Conservation (phyloP, 2,113 vertebrate genomes). For the Anoura caudifer region DNA sequence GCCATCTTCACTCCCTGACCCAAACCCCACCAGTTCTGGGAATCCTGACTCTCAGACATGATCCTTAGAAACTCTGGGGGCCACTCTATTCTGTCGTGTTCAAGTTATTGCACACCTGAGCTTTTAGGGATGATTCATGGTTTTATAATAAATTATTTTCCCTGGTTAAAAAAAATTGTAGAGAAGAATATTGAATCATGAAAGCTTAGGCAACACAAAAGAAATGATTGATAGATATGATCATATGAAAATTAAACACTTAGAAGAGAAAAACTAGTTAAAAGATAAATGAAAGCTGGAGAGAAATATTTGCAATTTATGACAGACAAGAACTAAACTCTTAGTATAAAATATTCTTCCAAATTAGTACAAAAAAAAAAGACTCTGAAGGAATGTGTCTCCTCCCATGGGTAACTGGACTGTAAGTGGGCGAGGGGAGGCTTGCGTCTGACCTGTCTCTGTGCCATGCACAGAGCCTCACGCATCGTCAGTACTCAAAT, state of each 20-base stretch:
- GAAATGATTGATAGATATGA: background rate
- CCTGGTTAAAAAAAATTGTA: background rate
- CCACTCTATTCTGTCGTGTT: background rate
- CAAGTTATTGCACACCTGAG: background rate
- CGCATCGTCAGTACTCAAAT: background rate
- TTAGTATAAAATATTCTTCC: background rate
- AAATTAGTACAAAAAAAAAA: background rate
- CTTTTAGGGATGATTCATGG: background rate
- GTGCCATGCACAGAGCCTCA: background rate
- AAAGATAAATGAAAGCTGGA: conserved; percentile 15
- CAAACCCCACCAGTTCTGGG: background rate
- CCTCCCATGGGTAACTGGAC: background rate
- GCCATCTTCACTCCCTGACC: background rate
- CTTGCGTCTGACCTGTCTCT: background rate
- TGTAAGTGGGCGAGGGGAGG: background rate
- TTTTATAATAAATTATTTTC: background rate
- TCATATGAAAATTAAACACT: background rate
- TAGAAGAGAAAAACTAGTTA: background rate
- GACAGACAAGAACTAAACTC: background rate
- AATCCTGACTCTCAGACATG: background rate
- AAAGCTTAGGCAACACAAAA: background rate
- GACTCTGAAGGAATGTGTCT: background rate
- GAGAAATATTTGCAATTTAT: background rate
- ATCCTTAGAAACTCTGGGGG: background rate
- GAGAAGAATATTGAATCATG: background rate